Conservation (phyloP, 2,113 vertebrate genomes). For the Neogobius melanostomus region DNA sequence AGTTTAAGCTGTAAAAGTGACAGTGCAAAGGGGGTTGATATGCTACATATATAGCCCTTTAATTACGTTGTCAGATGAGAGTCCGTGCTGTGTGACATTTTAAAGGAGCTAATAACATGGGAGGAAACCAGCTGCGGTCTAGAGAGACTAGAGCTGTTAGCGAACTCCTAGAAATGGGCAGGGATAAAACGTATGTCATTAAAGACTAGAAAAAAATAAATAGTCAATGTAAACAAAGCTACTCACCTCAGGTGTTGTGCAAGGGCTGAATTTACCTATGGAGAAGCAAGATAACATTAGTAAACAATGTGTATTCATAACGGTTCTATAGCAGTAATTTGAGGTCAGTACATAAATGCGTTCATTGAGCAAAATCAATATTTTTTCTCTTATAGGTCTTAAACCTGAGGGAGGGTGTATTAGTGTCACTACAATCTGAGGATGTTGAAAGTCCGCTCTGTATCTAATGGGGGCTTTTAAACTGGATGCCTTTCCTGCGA, state of each 20-base stretch:
- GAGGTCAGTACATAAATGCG: neutral
- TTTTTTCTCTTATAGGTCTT: no score
- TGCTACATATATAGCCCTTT: slow-evolving; percentile 25
- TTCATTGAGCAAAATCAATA: neutral
- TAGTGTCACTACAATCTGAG: no score
- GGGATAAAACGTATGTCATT: neutral
- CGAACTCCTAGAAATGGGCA: neutral
- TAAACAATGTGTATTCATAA: no score
- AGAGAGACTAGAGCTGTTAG: neutral
- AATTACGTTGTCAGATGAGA: slow-evolving; percentile 49
- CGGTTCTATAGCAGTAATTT: neutral
- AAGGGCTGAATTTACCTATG: slow-evolving; percentile 81
- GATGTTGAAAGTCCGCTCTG: no score
- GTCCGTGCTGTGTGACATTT: slow-evolving; percentile 41
- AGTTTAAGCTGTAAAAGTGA: slow-evolving; percentile 19
- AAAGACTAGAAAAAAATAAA: neutral
- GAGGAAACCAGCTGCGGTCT: slow-evolving; percentile 21
- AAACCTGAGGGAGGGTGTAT: no score
- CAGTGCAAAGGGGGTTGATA: neutral
- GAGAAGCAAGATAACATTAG: slow-evolving; percentile 43
- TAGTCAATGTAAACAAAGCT: neutral
- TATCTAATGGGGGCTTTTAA: no score
- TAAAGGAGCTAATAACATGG: slow-evolving; percentile 16
- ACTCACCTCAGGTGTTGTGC: slow-evolving; percentile 90
- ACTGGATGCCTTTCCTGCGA: no score